phyloP scores from a whole-genome alignment of 2,113 vertebrate species.

The Pandion haliaetus region DNA sequence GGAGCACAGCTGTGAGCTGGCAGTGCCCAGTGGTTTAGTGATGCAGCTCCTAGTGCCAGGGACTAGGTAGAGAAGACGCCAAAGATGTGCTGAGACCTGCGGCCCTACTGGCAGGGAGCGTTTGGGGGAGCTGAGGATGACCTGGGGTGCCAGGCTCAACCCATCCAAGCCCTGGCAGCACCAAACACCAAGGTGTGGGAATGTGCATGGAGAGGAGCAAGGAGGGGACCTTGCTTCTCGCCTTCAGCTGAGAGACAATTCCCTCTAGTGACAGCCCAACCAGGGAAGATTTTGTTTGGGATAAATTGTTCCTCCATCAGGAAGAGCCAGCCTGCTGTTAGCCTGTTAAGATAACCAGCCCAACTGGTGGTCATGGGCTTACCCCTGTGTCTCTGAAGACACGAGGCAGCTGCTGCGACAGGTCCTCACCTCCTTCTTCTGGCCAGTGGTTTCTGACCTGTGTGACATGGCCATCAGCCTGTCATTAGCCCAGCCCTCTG shows the following conservation, averaged over 20 bases:
- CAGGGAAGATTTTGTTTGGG: not conserved
- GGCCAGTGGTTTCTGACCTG: not conserved
- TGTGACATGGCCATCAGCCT: not conserved
- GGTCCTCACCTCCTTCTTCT: not conserved
- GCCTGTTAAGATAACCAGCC: not conserved
- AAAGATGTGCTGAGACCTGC: not conserved
- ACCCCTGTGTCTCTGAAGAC: not conserved
- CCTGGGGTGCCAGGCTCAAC: not conserved
- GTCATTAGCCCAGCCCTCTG: not conserved
- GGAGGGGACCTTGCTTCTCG: not conserved
- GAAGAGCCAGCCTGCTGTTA: not conserved
- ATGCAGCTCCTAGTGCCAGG: not conserved
- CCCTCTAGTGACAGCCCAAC: not conserved
- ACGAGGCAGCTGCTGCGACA: accelerated
- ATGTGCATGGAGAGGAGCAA: accelerated
- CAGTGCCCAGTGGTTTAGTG: not conserved
- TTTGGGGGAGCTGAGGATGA: not conserved
- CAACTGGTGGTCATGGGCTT: accelerated
- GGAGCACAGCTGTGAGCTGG: not conserved
- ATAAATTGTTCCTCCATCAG: not conserved
- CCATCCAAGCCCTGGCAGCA: not conserved
- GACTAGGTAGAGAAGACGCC: not conserved
- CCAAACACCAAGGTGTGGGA: not conserved
- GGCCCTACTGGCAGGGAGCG: not conserved
- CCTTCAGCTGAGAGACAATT: not conserved